Base-by-base conservation (phyloP, 2,888 invertebrate genomes). In the Aporophyla nigra region DNA sequence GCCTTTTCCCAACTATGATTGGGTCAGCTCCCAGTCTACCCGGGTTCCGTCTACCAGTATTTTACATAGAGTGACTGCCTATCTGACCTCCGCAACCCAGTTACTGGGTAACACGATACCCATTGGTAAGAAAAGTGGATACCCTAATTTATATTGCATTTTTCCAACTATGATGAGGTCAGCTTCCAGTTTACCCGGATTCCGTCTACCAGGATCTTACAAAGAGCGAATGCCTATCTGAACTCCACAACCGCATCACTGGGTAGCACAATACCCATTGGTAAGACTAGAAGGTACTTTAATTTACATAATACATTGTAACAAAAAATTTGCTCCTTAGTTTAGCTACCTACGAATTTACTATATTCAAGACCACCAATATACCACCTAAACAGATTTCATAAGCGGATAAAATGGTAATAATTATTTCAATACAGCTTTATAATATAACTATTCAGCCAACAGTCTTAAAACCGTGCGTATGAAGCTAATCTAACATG, bases 401-500 rank as follows among this genome's bases (percentile, higher is more conserved):
- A 33, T 54, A 58, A 21, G 0, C 14, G 27, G 7, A 49, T 33
- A 49, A 43, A 53, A 65, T 0, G 19, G 9, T 5, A 19, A 6
- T 65, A 53, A 54, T 24, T 0, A 12, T 24, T 49, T 9, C 19
- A 24, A 43, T 24, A n/a, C 6, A 46, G 51, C 21, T 5, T 33
- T 24, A 12, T 24, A 58, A n/a, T 56, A 19, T n/a, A 59, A 63
- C 24, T 49, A 5, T 24, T 58, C 33, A 0, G 10, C 14, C 5
- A 54, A 51, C 7, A 59, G 76, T 68, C 27, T 40, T 27, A 40
- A 63, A 80, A 77, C 24, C 68, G 16, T 62, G n/a, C 21, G 12
- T 49, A 46, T 33, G 51, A 62, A 62, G 43, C 54, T 59, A 71
- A 85, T 75, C 62, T 82, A 76, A 76, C 9, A 27, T 51, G 19